These are phyloP conservation scores for Protonibea diacanthus DNA, from an alignment of 2,797 vertebrate genomes.

Conservation along the genomic window DNA sequence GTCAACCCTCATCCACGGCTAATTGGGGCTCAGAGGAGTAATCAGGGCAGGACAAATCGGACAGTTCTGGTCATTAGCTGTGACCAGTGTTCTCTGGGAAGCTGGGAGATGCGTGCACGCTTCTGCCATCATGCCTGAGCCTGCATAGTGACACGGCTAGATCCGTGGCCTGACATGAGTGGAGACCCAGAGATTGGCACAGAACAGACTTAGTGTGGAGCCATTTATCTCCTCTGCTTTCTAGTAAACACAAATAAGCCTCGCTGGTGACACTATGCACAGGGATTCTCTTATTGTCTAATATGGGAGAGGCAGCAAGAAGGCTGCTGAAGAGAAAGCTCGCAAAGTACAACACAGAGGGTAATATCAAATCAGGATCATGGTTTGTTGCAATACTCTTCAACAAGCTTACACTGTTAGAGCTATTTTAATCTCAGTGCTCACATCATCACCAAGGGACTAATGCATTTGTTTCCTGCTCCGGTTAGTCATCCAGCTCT, in stretches of 20 bases:
- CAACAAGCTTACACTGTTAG: conserved; percentile 11
- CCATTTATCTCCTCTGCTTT: conserved; percentile 53
- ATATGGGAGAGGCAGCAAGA: conserved; percentile 27
- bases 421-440: conserved; percentile 25
- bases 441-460: conserved; percentile 10
- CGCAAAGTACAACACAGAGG: conserved; percentile 34
- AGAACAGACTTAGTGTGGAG: conserved; percentile 42
- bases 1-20: conserved; percentile 90
- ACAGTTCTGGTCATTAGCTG: conserved; percentile 96
- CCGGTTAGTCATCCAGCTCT: conserved; percentile 7
- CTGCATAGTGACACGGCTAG: conserved; percentile 62
- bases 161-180: conserved; percentile 56
- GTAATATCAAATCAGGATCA: conserved; percentile 46
- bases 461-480: conserved; percentile 19
- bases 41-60: conserved; percentile 94
- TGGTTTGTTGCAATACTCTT: conserved; percentile 22
- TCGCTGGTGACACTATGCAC: conserved; percentile 26
- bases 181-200: conserved; percentile 50
- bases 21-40: conserved; percentile 97
- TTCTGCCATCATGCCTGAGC: conserved; percentile 60
- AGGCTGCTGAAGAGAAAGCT: conserved; percentile 22
- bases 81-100: conserved; percentile 82
- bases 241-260: conserved; percentile 56
- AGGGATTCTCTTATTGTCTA: conserved; percentile 40
- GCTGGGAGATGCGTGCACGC: conserved; percentile 68